phyloP scores from a whole-genome alignment of 1,140 invertebrate genomes.

The Drosophila truncata region DNA sequence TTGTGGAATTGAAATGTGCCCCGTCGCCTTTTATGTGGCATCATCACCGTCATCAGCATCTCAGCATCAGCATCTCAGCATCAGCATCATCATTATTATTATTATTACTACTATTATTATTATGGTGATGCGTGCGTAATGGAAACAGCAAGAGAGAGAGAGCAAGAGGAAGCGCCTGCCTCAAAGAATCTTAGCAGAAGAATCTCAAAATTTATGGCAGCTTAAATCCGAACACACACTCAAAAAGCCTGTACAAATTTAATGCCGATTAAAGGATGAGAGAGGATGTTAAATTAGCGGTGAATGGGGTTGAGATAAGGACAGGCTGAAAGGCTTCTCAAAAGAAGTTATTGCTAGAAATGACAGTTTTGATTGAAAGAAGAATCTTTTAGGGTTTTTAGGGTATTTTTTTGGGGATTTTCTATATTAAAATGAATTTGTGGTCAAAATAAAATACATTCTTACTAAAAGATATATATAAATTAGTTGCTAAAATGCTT shows the following conservation, averaged over 20 bases:
- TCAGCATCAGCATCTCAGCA: slow-evolving; percentile 27
- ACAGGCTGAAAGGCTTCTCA: background rate
- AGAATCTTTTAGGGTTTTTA: background rate
- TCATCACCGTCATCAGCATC: slow-evolving; percentile 55
- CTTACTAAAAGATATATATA: too few relatives aligned
- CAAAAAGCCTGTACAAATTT: slow-evolving; percentile 43
- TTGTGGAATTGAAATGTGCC: slow-evolving; percentile 75
- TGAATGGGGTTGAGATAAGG: background rate
- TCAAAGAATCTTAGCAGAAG: slow-evolving; percentile 38
- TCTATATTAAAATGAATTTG: too few relatives aligned
- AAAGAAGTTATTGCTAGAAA: background rate
- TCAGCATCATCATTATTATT: slow-evolving; percentile 47
- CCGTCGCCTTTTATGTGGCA: slow-evolving; percentile 69
- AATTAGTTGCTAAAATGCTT: too few relatives aligned
- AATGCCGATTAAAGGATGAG: slow-evolving; percentile 49
- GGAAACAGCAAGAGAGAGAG: slow-evolving; percentile 22
- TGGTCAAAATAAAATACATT: too few relatives aligned
- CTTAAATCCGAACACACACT: slow-evolving; percentile 29
- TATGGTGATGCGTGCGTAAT: slow-evolving; percentile 60
- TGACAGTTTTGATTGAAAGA: background rate
- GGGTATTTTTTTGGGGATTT: too few relatives aligned
- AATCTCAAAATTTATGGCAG: slow-evolving; percentile 57
- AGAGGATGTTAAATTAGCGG: slow-evolving; percentile 3
- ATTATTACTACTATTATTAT: slow-evolving; percentile 47
- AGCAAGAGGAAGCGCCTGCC: slow-evolving; percentile 4